A percentile compares a stretch with the other conserved stretches of the same genome.
phyloP scores from a whole-genome alignment of 2,797 vertebrate species.

The Oreochromis mossambicus region DNA sequence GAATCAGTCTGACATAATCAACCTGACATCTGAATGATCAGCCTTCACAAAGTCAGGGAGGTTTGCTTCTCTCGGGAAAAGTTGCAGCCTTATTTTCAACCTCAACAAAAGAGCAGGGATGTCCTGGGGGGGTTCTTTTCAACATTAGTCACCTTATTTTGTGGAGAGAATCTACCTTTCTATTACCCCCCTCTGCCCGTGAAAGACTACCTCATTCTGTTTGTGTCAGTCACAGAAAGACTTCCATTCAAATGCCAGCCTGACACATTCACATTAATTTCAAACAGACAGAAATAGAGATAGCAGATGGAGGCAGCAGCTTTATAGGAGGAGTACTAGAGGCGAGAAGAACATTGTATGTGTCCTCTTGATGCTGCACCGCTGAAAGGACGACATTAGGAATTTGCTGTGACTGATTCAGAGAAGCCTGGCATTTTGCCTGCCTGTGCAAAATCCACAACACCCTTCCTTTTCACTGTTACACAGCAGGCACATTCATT shows the following conservation, averaged over 20 bases:
- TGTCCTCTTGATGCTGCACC: neutral
- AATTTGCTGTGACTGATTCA: constrained; percentile 3
- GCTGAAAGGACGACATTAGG: constrained; percentile 6
- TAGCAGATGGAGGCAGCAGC: constrained; percentile 32
- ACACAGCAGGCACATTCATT: neutral
- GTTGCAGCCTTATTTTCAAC: constrained; percentile 27
- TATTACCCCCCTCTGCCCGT: neutral
- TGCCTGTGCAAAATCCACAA: neutral
- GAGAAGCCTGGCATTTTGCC: neutral
- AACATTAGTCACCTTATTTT: constrained; percentile 55
- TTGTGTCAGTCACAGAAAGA: constrained; percentile 1
- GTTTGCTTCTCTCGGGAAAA: neutral
- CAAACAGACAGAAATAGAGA: constrained; percentile 31
- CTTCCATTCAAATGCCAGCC: neutral
- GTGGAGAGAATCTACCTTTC: constrained; percentile 4
- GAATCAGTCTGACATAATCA: constrained; percentile 20
- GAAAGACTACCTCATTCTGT: neutral
- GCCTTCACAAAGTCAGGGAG: neutral
- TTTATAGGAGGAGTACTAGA: constrained; percentile 24
- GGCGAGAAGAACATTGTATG: constrained; percentile 11
- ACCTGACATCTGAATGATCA: constrained; percentile 33
- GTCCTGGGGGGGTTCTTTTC: constrained; percentile 24
- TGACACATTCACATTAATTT: constrained; percentile 12
- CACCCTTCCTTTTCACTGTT: neutral
- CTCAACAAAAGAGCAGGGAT: constrained; percentile 28